Evolutionary conservation across 2,888 invertebrate genomes (phyloP).

Genomic region (Bedellia somnulentella): DNA sequence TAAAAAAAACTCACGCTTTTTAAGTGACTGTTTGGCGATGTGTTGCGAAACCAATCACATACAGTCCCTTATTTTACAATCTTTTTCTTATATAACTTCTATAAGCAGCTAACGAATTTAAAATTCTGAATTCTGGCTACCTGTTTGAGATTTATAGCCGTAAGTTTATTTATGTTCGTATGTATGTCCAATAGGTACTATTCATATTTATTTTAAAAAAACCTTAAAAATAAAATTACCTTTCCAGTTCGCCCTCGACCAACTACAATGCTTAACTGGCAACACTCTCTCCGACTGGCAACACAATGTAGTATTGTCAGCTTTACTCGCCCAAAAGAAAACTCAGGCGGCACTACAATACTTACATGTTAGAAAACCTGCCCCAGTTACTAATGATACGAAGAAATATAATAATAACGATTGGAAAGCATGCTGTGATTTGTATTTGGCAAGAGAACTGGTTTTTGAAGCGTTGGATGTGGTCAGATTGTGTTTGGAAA

Average conservation of each 20-base stretch:
- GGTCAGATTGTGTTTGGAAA: conserved; percentile 56
- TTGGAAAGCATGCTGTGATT: conserved; percentile 56
- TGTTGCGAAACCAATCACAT: too few species aligned
- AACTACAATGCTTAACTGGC: conserved; percentile 65
- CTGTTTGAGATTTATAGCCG: too few species aligned
- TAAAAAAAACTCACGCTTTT: too few species aligned
- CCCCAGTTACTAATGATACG: conserved; percentile 44
- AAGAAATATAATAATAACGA: conserved; percentile 49
- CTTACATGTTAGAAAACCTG: conserved; percentile 58
- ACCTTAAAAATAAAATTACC: too few species aligned
- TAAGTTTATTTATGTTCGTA: too few species aligned
- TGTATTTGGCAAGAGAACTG: conserved; percentile 66
- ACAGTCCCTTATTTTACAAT: too few species aligned
- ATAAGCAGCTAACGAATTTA: too few species aligned
- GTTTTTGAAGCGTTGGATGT: conserved; percentile 69
- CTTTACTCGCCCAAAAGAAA: conserved; percentile 68
- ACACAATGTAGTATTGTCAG: conserved; percentile 68
- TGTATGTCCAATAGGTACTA: too few species aligned
- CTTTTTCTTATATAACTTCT: too few species aligned
- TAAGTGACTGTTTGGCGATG: too few species aligned
- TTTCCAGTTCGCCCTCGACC: conserved; percentile 65
- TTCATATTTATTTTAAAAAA: too few species aligned
- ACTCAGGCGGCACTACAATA: conserved; percentile 72
- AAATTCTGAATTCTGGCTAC: too few species aligned
- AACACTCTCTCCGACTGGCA: conserved; percentile 70